Base-by-base conservation (phyloP, 2,113 vertebrate genomes). In the Gallinago undulata region DNA sequence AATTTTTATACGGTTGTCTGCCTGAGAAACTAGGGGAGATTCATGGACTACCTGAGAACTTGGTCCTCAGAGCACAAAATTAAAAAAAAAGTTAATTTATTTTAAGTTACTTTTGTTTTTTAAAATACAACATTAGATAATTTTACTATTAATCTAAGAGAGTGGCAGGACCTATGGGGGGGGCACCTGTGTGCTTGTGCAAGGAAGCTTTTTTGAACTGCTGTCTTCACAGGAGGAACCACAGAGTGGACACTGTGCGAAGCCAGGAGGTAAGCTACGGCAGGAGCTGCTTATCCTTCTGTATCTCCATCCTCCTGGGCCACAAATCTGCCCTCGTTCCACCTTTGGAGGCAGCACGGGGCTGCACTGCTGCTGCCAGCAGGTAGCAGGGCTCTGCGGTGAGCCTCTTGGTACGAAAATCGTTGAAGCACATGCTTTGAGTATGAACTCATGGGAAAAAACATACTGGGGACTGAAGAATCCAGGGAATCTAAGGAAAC, bases 321-420 rank as follows among this genome's bases (percentile, higher is more conserved):
- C 53, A 35, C 57, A 66, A 16, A 60, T 31, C 30, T 73, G 37
- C 19, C 55, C 55, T 51, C n/a, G 28, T 37, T 79, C 31, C 8
- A 23, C 68, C 37, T 93, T 73, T 13, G 31, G 59, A 76, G 63
- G 30, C 16, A 8, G 5, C 57, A 24, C 22, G 5, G 30, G 43
- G 78, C 57, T 56, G 6, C 16, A 3, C 28, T 48, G 57, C 47
- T 66, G 27, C 67, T 83, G 57, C 74, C 62, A 85, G 70, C 60
- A 85, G 87, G 41, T 41, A 87, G 68, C 37, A 13, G n/a, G 51
- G 72, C 87, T 66, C 68, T 78, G 4, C 3, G 1, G 45, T 15
- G n/a, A 51, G 12, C 66, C 17, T 35, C 1, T 59, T 33, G 30
- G 51, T 43, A 63, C 9, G 0, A 1, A 28, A 63, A 30, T 51